Evolutionary conservation across 2,888 invertebrate species (phyloP), one percentile per base, ranked within the genome.

Genomic region (Frankliniella intonsa): DNA sequence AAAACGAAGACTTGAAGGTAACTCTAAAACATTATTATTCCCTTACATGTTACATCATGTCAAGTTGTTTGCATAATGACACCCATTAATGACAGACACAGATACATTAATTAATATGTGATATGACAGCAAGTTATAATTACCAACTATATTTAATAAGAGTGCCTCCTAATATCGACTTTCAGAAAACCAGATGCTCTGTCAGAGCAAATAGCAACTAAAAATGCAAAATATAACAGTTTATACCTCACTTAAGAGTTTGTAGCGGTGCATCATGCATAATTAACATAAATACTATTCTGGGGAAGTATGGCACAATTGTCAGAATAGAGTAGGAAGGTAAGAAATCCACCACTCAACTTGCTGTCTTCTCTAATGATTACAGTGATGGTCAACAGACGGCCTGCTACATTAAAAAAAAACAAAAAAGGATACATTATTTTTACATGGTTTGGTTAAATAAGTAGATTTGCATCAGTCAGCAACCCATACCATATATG

Each of bases 11-110:
- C 69, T 76, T 76, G 25, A 25, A 25, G 69, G 69, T 76, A 76
- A 25, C 69, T 76, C 69, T 76, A 76, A 76, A 76, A 25, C 62
- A 76, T 76, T 76, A 22, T 76, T 76, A 76, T 76, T 76, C 69
- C 69, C 69, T 76, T 76, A 76, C 25, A 76, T 22, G 25, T 76
- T 76, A 76, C 69, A 76, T 25, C 69, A 76, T 76, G 22, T 76
- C 69, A 76, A 25, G 22, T 76, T 76, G 69, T 76, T 25, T 22
- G 9, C 1, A 25, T 22, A 25, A 12, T 25, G 12, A 76, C 69
- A 76, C 69, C 69, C 25, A 76, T 25, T 25, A 25, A 76, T 10
- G 25, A 12, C 69, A 76, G 11, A 69, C 22, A 76, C 12, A 22
- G 69, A 76, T 76, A 25, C 69, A 76, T 22, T 76, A 22, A 25